Conservation (phyloP, 1,140 invertebrate species). For the Megalopta genalis region DNA sequence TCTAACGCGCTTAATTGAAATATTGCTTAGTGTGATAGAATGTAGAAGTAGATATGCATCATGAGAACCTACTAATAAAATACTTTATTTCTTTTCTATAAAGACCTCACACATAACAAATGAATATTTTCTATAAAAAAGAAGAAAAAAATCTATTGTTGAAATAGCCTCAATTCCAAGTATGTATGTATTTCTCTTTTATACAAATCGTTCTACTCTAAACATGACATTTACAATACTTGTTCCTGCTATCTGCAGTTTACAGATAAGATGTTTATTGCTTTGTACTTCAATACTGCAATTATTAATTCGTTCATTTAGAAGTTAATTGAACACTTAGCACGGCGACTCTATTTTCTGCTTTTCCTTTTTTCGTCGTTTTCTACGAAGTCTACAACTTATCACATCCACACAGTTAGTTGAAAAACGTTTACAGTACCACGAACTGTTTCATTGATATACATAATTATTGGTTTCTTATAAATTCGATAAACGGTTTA, state of each 20-base stretch:
- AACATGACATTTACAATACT: conserved; percentile 29
- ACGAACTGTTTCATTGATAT: conserved; percentile 26
- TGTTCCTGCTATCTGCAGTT: conserved; percentile 25
- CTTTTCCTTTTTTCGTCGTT: conserved; percentile 25
- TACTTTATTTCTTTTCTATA: not conserved
- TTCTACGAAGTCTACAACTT: conserved; percentile 50
- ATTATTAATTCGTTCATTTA: conserved; percentile 28
- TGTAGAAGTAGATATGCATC: conserved; percentile 2
- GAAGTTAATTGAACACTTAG: conserved; percentile 38
- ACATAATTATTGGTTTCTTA: conserved; percentile 31
- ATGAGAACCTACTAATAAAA: not conserved
- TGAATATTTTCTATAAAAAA: conserved; percentile 8
- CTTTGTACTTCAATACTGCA: conserved; percentile 55
- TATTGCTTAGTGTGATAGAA: conserved; percentile 15
- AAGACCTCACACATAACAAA: conserved; percentile 10
- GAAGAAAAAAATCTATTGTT: conserved; percentile 7
- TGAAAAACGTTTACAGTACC: conserved; percentile 33
- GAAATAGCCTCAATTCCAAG: conserved; percentile 43
- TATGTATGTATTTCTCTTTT: conserved; percentile 5
- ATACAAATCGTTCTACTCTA: conserved; percentile 24
- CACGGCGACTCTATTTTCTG: conserved; percentile 64
- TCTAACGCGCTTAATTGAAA: conserved; percentile 14
- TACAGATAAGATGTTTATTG: conserved; percentile 53
- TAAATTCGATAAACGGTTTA: conserved; percentile 20
- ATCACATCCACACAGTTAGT: conserved; percentile 60